These are phyloP conservation scores for Tetranychus piercei DNA, from an alignment of 2,888 invertebrate species.

Conservation along the genomic window DNA sequence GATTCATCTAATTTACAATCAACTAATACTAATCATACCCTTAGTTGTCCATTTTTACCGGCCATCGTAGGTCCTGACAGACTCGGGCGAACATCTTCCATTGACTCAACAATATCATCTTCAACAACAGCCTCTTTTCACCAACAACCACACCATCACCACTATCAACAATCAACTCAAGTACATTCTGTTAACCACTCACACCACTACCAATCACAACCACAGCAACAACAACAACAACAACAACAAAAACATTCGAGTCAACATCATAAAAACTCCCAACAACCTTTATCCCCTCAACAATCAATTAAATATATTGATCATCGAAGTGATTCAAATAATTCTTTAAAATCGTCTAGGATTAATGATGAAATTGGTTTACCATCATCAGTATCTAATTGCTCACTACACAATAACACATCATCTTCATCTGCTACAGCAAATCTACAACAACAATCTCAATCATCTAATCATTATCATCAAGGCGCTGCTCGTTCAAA, in stretches of 20 bases:
- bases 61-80: background rate
- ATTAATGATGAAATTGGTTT: background rate
- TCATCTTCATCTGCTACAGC: background rate
- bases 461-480: background rate
- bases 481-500: background rate
- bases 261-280: too few relatives aligned
- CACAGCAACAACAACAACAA: background rate
- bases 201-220: background rate
- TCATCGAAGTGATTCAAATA: background rate
- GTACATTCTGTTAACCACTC: background rate
- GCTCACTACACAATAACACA: background rate
- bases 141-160: background rate
- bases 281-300: background rate
- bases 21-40: conserved; percentile 92
- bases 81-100: background rate
- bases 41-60: conserved; percentile 73
- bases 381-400: background rate
- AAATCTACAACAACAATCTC: background rate
- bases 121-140: background rate
- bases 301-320: background rate
- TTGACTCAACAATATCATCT: background rate
- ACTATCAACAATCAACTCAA: background rate
- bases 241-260: background rate
- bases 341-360: background rate
- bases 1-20: conserved; percentile 99